Base-by-base conservation (phyloP, 2,888 invertebrate species). In the Dioctria rufipes region DNA sequence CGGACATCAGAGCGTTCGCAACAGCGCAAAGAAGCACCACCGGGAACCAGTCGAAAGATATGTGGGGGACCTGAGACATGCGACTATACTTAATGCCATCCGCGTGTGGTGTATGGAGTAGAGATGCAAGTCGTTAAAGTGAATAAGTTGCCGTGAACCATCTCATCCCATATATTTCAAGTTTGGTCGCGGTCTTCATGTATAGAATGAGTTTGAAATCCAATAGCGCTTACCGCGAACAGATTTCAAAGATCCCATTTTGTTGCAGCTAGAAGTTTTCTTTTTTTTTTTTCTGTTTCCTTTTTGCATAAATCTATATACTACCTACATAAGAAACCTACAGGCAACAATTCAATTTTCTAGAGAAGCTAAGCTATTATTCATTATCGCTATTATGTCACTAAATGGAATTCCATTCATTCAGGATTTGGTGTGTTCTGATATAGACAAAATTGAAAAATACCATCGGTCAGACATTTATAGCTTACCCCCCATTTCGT, bases 71-170 rank as follows among this genome's bases (percentile, higher is more conserved):
- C 54, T n/a, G 54, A 54, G 11, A 54, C 54, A 54, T 54, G 54
- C 54, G 54, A 11, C 6, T 49, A 49, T 69, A 9, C 9, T 9
- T 42, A 42, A 42, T 65, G 25, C 65, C 42, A 65, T 65, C 65
- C 40, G 5, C 65, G 42, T 5, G 6, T 6, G 42, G 65, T 65
- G 65, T 65, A 65, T 25, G 49, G 40, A 51, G 69, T 65, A 40
- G 42, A 42, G 65, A 42, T 37, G 42, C 40, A 69, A 69, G 51
- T 69, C 69, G 69, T 69, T 69, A 69, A 69, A 69, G 69, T 69
- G 49, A 69, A 49, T 40, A 25, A 69, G 69, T 69, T 49, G 49
- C 49, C 49, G 51, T 9, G 25, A 37, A 9, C 51, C 69, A 9
- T 61, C 25, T 25, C 61, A 39, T 37, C 51, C 51, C 25, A 25